Evolutionary conservation across 1,140 invertebrate genomes (phyloP).

Genomic region (Hylyphantes graminicola): DNA sequence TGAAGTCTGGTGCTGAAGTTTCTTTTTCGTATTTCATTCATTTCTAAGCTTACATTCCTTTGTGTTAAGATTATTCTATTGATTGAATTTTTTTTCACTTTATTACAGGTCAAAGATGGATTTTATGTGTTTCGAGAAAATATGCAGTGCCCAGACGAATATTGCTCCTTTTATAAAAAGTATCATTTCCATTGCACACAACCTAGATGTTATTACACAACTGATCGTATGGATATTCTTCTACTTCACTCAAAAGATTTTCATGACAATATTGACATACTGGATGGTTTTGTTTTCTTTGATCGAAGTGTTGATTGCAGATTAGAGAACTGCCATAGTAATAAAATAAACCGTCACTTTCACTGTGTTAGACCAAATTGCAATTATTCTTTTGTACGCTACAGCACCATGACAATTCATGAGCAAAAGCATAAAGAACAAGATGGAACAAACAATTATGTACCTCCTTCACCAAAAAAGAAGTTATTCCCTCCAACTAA

Average conservation of each 20-base stretch:
- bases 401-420: constrained; percentile 80
- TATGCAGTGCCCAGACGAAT: constrained; percentile 74
- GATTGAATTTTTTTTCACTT: not conserved
- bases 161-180: constrained; percentile 73
- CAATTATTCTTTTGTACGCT: constrained; percentile 80
- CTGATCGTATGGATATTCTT: constrained; percentile 76
- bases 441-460: constrained; percentile 17
- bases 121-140: constrained; percentile 74
- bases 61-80: not conserved
- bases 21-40: too few relatives aligned
- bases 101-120: constrained; percentile 67
- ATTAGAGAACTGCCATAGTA: constrained; percentile 76
- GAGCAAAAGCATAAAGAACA: constrained; percentile 72
- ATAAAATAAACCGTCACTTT: constrained; percentile 80
- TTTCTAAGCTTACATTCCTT: too few relatives aligned
- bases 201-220: constrained; percentile 79
- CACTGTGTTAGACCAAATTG: constrained; percentile 81
- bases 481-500: constrained; percentile 21
- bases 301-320: constrained; percentile 83
- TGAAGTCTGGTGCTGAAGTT: too few relatives aligned
- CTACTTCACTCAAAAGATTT: constrained; percentile 83
- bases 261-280: constrained; percentile 83
- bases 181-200: constrained; percentile 82
- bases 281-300: constrained; percentile 85
- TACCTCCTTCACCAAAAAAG: constrained; percentile 52